These are phyloP conservation scores for Bucco capensis DNA, from an alignment of 2,113 vertebrate genomes.

Conservation along the genomic window DNA sequence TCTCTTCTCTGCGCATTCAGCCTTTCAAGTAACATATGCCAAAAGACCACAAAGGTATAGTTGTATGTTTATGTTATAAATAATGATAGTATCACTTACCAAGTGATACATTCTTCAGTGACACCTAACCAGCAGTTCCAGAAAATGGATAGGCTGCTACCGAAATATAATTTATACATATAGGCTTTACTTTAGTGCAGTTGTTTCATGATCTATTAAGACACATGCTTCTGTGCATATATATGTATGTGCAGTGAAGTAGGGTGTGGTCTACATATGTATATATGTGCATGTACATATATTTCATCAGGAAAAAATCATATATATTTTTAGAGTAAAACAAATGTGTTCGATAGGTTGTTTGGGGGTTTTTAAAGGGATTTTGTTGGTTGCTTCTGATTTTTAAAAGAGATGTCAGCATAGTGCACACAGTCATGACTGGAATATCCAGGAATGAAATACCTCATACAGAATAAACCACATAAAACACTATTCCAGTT, in stretches of 20 bases:
- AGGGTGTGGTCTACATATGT: background rate
- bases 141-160: background rate
- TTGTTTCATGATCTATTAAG: background rate
- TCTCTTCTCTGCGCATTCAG: background rate
- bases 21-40: background rate
- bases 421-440: background rate
- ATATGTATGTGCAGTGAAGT: background rate
- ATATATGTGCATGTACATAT: rapidly evolving
- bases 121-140: background rate
- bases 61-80: background rate
- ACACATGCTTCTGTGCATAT: background rate
- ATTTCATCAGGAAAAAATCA: too few species aligned
- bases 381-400: background rate
- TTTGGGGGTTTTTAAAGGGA: background rate
- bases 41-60: background rate
- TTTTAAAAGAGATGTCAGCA: background rate
- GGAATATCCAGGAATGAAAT: background rate
- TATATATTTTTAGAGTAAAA: background rate
- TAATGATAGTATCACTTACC: background rate
- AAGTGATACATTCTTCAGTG: background rate
- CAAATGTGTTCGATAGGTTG: too few species aligned
- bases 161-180: background rate
- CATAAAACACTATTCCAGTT: background rate
- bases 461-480: background rate
- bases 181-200: background rate